phyloP scores from a whole-genome alignment of 2,888 invertebrate species.

The Coelogynopora nodosa region DNA sequence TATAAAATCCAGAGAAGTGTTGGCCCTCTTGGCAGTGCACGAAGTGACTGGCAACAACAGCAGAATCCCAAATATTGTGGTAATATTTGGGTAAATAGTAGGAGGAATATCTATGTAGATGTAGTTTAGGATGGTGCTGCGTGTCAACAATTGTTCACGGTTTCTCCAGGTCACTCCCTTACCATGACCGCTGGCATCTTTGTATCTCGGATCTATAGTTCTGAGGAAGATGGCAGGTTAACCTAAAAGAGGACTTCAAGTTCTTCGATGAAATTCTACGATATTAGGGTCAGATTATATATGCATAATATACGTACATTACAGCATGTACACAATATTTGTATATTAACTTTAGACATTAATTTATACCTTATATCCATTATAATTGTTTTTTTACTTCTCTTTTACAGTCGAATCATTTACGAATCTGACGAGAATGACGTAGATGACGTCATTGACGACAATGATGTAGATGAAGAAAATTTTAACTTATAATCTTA shows the following conservation, averaged over 20 bases:
- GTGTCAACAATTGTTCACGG: neutral
- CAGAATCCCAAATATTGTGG: constrained; percentile 18
- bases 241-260: neutral
- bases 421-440: too few relatives aligned
- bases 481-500: too few relatives aligned
- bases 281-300: neutral
- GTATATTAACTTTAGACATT: too few relatives aligned
- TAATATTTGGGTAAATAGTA: constrained; percentile 20
- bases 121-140: constrained; percentile 5
- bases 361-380: too few relatives aligned
- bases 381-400: too few relatives aligned
- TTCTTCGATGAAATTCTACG: neutral
- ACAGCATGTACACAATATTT: too few relatives aligned
- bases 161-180: neutral
- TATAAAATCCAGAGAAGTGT: constrained; percentile 17
- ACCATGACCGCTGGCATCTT: neutral
- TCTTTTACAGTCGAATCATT: too few relatives aligned
- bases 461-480: too few relatives aligned
- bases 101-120: neutral
- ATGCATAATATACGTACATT: too few relatives aligned
- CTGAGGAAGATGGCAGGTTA: neutral
- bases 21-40: constrained; percentile 13
- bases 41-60: constrained; percentile 18
- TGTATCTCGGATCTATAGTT: neutral
- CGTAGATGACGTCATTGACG: too few relatives aligned